A percentile compares a stretch with the other conserved stretches of the same genome.
Evolutionary conservation across 2,797 vertebrate species (phyloP).

Genomic region (Atherinosoma microstoma): DNA sequence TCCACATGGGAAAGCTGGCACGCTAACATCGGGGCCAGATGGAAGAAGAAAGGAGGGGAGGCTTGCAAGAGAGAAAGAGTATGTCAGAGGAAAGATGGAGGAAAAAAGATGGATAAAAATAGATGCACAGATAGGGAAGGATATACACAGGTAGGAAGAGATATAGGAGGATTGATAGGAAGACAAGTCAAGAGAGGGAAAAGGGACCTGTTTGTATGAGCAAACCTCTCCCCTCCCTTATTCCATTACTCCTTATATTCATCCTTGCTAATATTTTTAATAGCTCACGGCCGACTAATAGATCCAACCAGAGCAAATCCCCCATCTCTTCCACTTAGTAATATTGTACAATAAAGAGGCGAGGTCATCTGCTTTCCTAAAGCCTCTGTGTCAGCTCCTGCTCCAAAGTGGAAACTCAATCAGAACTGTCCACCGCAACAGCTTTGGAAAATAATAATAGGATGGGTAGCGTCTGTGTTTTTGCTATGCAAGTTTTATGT

Average conservation of each 20-base stretch:
- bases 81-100: conserved; percentile 62
- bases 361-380: conserved; percentile 74
- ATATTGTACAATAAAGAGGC: conserved; percentile 59
- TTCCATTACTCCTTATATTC: conserved; percentile 40
- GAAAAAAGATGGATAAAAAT: conserved; percentile 60
- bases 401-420: conserved; percentile 76
- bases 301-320: conserved; percentile 67
- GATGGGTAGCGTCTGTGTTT: conserved; percentile 41
- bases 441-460: conserved; percentile 70
- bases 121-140: conserved; percentile 33
- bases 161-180: conserved; percentile 5
- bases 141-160: conserved; percentile 30
- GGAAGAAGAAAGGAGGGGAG: conserved; percentile 73
- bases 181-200: conserved; percentile 22
- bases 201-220: conserved; percentile 18
- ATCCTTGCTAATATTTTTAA: conserved; percentile 59
- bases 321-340: conserved; percentile 55
- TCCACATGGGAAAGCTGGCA: conserved; percentile 77
- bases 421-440: conserved; percentile 46
- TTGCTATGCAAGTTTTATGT: conserved; percentile 26
- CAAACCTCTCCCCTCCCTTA: conserved; percentile 22
- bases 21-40: conserved; percentile 63
- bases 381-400: conserved; percentile 59
- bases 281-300: conserved; percentile 55
- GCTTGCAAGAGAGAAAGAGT: conserved; percentile 58